Evolutionary conservation across 2,888 invertebrate genomes (phyloP).

Genomic region (Dryocosmus kuriphilus): DNA sequence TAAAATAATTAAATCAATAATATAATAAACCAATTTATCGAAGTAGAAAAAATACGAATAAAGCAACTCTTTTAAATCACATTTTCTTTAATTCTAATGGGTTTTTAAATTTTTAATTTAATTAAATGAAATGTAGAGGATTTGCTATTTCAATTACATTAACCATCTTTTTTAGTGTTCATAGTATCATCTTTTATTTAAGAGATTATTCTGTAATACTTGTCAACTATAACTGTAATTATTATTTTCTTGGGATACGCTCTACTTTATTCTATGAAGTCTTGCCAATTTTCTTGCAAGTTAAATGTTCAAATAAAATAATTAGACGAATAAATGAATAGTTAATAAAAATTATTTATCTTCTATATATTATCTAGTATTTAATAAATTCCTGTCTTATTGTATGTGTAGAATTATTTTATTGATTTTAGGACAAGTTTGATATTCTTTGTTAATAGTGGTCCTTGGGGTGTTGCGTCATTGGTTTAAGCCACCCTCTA

Average conservation of each 20-base stretch:
- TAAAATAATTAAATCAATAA: no score
- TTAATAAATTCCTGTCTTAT: not conserved
- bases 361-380: not conserved
- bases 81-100: no score
- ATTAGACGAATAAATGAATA: not conserved
- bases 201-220: not conserved
- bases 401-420: conserved; percentile 1
- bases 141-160: no score
- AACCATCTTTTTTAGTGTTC: no score
- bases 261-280: not conserved
- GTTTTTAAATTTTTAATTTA: no score
- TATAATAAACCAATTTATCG: no score
- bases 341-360: not conserved
- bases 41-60: no score
- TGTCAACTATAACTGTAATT: not conserved
- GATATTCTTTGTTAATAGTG: conserved; percentile 32
- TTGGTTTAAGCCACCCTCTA: conserved; percentile 49
- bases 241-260: not conserved
- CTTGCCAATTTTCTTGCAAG: not conserved
- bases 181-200: not conserved
- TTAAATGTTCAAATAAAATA: not conserved
- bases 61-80: no score
- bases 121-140: no score
- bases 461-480: conserved; percentile 46
- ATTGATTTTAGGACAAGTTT: conserved; percentile 17